A percentile compares a stretch with the other conserved stretches of the same genome.
Evolutionary conservation across 1,140 invertebrate genomes (phyloP).

Genomic region (Sinonovacula constricta): DNA sequence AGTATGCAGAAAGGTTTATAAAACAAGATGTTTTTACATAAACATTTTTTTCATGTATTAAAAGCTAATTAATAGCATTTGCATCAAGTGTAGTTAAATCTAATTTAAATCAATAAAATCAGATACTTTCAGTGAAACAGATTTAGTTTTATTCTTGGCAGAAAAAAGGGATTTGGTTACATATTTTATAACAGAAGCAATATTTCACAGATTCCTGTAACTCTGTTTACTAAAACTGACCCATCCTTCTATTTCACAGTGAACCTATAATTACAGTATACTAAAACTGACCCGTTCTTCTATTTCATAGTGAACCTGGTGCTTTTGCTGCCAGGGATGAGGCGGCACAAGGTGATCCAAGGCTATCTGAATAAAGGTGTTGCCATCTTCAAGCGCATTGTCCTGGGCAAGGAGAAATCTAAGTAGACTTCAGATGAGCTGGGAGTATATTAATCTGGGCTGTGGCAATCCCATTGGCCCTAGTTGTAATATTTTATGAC

Average conservation of each 20-base stretch:
- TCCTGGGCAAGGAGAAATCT: conserved; percentile 58
- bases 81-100: not conserved
- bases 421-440: conserved; percentile 3
- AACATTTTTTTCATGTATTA: too few species aligned
- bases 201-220: not conserved
- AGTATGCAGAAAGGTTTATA: too few species aligned
- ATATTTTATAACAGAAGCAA: not conserved
- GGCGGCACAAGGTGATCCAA: conserved; percentile 77
- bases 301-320: conserved; percentile 74
- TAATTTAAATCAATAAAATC: not conserved
- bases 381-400: conserved; percentile 46
- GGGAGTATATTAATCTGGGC: not conserved
- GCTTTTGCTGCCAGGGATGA: conserved; percentile 77
- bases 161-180: not conserved
- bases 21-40: too few species aligned
- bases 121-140: not conserved
- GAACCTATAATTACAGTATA: conserved; percentile 48
- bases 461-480: too few species aligned
- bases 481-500: too few species aligned
- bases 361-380: conserved; percentile 70
- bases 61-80: not conserved
- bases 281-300: conserved; percentile 12
- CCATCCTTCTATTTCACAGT: conserved; percentile 70
- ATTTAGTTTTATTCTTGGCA: not conserved
- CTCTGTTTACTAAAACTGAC: not conserved